Conservation (phyloP, 2,113 vertebrate species). For the Pitta sordida region DNA sequence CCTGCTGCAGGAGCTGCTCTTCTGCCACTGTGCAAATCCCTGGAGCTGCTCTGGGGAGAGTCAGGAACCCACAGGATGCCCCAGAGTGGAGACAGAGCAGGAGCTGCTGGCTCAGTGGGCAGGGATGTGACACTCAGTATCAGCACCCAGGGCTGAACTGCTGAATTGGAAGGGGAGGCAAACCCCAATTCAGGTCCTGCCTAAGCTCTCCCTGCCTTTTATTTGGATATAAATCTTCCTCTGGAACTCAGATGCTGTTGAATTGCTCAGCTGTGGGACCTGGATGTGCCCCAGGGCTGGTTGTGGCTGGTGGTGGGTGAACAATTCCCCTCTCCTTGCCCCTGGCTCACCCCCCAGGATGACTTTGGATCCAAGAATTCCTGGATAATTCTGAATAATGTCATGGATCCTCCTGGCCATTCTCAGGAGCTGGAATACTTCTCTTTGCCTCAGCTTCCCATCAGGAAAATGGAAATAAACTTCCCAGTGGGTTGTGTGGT, state of each 20-base stretch:
- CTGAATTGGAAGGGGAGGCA: not conserved
- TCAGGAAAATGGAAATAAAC: not conserved
- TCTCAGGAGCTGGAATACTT: not conserved
- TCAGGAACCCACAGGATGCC: fast-evolving
- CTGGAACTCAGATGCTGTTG: fast-evolving
- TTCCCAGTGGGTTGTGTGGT: not conserved
- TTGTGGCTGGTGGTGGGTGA: not conserved
- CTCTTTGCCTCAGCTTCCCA: not conserved
- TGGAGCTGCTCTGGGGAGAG: fast-evolving
- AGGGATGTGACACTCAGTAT: not conserved
- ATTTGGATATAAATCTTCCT: fast-evolving
- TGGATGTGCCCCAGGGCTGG: fast-evolving
- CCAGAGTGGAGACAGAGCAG: not conserved
- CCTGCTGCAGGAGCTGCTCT: not conserved
- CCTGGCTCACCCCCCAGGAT: not conserved
- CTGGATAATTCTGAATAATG: not conserved
- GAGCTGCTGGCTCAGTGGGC: not conserved
- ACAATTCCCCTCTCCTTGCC: not conserved
- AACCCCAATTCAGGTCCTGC: not conserved
- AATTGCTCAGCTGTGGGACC: fast-evolving
- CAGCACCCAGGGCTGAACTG: not conserved
- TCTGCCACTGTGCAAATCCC: fast-evolving
- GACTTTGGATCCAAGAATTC: not conserved
- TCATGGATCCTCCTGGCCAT: fast-evolving
- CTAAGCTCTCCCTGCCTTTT: not conserved